phyloP scores from a whole-genome alignment of 2,888 invertebrate species.

The Drosophila cracens region DNA sequence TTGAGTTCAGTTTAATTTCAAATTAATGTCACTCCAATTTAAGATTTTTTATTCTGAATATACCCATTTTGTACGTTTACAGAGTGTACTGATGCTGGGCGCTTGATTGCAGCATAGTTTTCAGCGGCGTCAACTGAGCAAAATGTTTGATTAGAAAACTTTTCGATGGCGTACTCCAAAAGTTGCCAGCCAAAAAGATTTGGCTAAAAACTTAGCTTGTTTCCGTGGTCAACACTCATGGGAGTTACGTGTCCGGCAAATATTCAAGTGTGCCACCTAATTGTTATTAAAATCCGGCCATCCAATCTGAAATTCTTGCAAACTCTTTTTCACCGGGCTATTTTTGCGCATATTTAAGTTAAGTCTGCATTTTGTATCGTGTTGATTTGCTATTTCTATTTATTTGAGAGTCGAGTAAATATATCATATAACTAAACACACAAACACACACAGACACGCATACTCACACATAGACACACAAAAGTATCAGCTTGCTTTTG shows the following conservation, averaged over 20 bases:
- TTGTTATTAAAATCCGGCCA: slow-evolving; percentile 35
- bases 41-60: not conserved
- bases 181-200: slow-evolving; percentile 59
- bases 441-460: slow-evolving; percentile 2
- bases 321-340: slow-evolving; percentile 1
- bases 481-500: slow-evolving; percentile 1
- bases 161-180: slow-evolving; percentile 34
- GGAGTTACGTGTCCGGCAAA: slow-evolving; percentile 21
- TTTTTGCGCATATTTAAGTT: slow-evolving; percentile 13
- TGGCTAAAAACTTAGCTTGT: slow-evolving; percentile 41
- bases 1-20: not conserved
- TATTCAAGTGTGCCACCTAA: slow-evolving; percentile 34
- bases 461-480: not conserved
- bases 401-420: slow-evolving; percentile 37
- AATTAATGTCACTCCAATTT: not conserved
- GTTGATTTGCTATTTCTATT: slow-evolving; percentile 38
- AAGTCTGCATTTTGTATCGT: slow-evolving; percentile 19
- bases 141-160: slow-evolving; percentile 77
- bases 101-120: slow-evolving; percentile 38
- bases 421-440: slow-evolving; percentile 47
- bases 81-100: not conserved
- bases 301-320: slow-evolving; percentile 3
- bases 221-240: slow-evolving; percentile 45
- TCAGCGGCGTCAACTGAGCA: slow-evolving; percentile 44
- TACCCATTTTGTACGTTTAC: not conserved